Evolutionary conservation across 2,888 invertebrate genomes (phyloP).

Genomic region (Eupithecia subumbrata): DNA sequence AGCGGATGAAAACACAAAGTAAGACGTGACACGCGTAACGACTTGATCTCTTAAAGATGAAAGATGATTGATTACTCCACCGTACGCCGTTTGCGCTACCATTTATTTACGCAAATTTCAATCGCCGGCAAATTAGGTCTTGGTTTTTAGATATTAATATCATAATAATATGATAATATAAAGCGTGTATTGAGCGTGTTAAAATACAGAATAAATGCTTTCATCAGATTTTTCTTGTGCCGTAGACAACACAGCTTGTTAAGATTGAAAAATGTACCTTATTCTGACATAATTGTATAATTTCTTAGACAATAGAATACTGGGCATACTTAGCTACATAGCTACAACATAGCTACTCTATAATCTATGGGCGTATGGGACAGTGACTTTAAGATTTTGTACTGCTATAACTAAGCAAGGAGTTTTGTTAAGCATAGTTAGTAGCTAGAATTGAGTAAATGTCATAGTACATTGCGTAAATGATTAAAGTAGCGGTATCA

Average conservation of each 20-base stretch:
- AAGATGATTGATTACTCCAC: background rate
- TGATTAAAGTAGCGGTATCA: background rate
- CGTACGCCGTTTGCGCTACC: background rate
- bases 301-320: background rate
- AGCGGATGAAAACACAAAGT: background rate
- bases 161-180: background rate
- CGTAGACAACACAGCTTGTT: background rate
- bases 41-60: background rate
- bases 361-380: background rate
- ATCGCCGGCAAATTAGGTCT: background rate
- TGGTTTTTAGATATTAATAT: background rate
- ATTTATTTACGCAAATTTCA: background rate
- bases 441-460: background rate
- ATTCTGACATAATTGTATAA: conserved; percentile 2
- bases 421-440: background rate
- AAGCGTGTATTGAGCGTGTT: background rate
- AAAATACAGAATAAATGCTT: background rate
- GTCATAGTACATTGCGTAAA: background rate
- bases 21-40: background rate
- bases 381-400: background rate
- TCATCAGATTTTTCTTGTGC: background rate
- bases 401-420: background rate
- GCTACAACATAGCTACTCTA: background rate
- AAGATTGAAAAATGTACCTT: background rate
- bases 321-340: background rate